A percentile compares a stretch with the other conserved stretches of the same genome.
phyloP scores from a whole-genome alignment of 2,888 invertebrate species.

The Myopa tessellatipennis region DNA sequence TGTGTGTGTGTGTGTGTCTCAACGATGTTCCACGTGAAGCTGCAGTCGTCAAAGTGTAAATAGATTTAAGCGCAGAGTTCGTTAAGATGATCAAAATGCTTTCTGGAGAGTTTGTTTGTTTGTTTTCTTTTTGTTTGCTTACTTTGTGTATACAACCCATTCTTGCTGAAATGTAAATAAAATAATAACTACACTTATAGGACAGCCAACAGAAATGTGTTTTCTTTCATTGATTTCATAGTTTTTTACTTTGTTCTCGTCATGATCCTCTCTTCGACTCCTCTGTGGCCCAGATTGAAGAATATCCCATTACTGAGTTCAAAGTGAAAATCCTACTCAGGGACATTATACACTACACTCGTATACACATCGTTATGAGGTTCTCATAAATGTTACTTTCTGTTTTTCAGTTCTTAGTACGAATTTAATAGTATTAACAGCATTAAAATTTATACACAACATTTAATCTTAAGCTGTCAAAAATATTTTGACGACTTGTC shows the following conservation, averaged over 20 bases:
- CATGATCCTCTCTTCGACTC: too few species aligned
- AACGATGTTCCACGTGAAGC: constrained; percentile 13
- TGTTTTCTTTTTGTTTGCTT: constrained; percentile 40
- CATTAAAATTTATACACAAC: background rate
- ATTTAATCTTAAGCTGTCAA: constrained; percentile 7
- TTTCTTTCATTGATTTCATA: background rate
- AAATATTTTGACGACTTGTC: background rate
- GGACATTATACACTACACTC: too few species aligned
- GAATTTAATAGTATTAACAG: too few species aligned
- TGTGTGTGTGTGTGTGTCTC: background rate
- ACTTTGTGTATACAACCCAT: constrained; percentile 33
- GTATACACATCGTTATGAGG: too few species aligned
- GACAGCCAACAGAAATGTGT: background rate
- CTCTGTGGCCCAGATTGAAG: too few species aligned
- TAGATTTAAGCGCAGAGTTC: constrained; percentile 11
- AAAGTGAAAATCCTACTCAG: too few species aligned
- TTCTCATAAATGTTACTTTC: too few species aligned
- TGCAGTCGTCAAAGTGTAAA: constrained; percentile 6
- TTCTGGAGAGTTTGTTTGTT: constrained; percentile 5
- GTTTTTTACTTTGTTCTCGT: too few species aligned
- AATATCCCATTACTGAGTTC: too few species aligned
- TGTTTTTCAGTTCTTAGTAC: too few species aligned
- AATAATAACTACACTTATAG: constrained; percentile 5
- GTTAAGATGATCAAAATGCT: constrained; percentile 1
- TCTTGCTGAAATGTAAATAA: constrained; percentile 21